Conservation (phyloP, 2,113 vertebrate species). For the Lepus americanus region DNA sequence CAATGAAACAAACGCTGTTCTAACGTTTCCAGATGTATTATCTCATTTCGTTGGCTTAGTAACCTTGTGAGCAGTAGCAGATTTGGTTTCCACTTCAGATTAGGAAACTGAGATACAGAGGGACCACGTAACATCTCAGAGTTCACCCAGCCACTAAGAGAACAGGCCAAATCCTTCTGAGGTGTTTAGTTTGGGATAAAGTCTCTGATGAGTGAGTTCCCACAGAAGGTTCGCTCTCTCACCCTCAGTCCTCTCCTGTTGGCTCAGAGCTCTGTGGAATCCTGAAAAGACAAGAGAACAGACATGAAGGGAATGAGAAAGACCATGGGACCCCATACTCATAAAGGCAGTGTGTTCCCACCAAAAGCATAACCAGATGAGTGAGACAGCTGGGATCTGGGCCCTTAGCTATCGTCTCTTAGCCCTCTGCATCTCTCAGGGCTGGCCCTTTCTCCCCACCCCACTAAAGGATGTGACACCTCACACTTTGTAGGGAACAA, state of each 20-base stretch:
- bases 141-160: not conserved
- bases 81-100: not conserved
- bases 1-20: not conserved
- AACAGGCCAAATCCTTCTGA: not conserved
- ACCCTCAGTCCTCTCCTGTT: not conserved
- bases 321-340: not conserved
- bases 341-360: not conserved
- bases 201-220: not conserved
- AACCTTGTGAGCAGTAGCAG: not conserved
- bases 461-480: not conserved
- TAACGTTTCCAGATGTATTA: not conserved
- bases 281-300: no score
- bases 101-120: not conserved
- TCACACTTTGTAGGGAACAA: constrained; percentile 24
- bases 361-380: not conserved
- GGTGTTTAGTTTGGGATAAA: not conserved
- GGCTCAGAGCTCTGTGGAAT: not conserved
- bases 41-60: not conserved
- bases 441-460: not conserved
- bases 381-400: not conserved
- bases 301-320: not conserved
- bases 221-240: not conserved
- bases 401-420: accelerated
- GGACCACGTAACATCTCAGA: not conserved
- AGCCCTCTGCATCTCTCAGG: not conserved